Evolutionary conservation across 2,888 invertebrate species (phyloP).

Genomic region (Hypolimnas misippus): DNA sequence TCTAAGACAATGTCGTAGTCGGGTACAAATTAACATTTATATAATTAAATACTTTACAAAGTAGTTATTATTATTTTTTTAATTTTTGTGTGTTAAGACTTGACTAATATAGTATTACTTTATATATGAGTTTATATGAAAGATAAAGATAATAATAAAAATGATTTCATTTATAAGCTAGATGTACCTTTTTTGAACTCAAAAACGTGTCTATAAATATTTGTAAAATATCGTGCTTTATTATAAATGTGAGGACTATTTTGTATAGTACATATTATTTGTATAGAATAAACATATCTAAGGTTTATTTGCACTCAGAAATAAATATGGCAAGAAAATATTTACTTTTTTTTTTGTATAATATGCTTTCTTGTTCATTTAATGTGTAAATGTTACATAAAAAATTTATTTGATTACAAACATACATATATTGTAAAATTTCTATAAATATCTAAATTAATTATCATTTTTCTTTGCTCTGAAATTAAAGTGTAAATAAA

Average conservation of each 20-base stretch:
- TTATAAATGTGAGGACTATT: background rate
- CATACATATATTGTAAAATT: no score
- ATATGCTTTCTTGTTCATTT: background rate
- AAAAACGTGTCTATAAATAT: background rate
- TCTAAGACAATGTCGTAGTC: background rate
- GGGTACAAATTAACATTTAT: background rate
- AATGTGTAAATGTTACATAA: no score
- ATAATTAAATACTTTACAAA: background rate
- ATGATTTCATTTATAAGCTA: background rate
- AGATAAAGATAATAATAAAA: background rate
- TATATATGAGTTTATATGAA: background rate
- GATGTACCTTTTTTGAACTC: background rate
- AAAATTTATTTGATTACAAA: no score
- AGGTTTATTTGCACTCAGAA: background rate
- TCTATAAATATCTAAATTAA: no score
- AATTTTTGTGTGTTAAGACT: background rate
- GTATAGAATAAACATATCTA: background rate
- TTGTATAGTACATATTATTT: background rate
- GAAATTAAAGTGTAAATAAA: no score
- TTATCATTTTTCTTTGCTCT: no score
- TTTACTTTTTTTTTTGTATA: background rate
- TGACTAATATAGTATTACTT: background rate
- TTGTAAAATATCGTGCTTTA: constrained; percentile 2
- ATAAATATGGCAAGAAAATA: background rate
- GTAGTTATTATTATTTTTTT: no score